Evolutionary conservation across 1,140 invertebrate genomes (phyloP), one percentile per base, ranked within the genome.

Genomic region (Galleria mellonella): DNA sequence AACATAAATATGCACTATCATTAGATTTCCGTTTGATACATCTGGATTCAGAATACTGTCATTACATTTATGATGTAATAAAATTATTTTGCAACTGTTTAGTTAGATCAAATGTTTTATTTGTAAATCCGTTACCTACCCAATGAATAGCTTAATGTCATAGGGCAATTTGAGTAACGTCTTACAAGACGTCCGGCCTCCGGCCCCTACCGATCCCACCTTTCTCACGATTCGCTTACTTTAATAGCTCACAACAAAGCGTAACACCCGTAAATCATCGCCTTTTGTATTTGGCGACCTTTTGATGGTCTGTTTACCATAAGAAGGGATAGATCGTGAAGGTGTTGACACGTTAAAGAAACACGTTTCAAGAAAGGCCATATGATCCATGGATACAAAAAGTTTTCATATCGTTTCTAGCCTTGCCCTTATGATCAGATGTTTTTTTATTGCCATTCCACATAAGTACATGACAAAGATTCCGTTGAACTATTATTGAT

Each of bases 251-350:
- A 76, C 60, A 68, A 73, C 78, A 65, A 70, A 75, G 55, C 63
- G 59, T 62, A 74, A 66, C 63, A 72, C 55, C 61, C 76, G 81
- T 84, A 84, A 84, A 81, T 84, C 81, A 82, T 72, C 60, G 67
- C 46, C 53, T 63, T 69, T 81, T 84, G 77, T 81, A 44, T 47
- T 44, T 36, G 36, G 60, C 64, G 64, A 78, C 69, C 73, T 74
- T 81, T 83, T 75, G 51, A 73, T 75, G 53, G 50, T 39, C 43
- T 73, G 61, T 73, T 75, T 83, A 81, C 58, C 72, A 77, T 82
- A 75, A 69, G 62, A 77, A 81, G 72, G 76, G 76, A 71, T 84
- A 83, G 78, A 83, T 59, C 71, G 69, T 63, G 76, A 81, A 79
- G 76, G 81, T 84, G 78, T 84, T 73, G 81, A 83, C 72, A 75